Percentiles rank a stretch among this genome's conserved stretches.
phyloP scores from a whole-genome alignment of 2,888 invertebrate genomes.

The Drosophila robusta region DNA sequence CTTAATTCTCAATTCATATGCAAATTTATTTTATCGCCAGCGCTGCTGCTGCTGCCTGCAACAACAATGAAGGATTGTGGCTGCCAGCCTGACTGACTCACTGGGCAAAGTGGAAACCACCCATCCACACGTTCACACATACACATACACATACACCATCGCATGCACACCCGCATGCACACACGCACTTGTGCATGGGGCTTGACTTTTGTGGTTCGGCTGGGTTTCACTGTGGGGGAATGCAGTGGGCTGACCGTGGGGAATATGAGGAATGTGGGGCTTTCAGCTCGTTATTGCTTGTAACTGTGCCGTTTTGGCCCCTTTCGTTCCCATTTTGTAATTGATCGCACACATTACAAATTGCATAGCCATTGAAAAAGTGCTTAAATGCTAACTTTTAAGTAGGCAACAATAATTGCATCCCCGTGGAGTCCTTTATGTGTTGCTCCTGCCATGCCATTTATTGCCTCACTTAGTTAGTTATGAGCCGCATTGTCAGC shows the following conservation, averaged over 20 bases:
- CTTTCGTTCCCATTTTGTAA: constrained; percentile 50
- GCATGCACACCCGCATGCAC: constrained; percentile 15
- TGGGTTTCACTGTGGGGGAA: constrained; percentile 43
- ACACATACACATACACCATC: neutral
- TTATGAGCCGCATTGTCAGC: constrained; percentile 35
- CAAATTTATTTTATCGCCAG: constrained; percentile 85
- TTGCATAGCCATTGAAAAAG: constrained; percentile 50
- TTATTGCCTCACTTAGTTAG: constrained; percentile 49
- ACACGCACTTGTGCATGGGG: constrained; percentile 36
- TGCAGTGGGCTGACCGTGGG: constrained; percentile 16
- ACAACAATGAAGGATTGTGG: constrained; percentile 72
- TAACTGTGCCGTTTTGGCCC: constrained; percentile 71
- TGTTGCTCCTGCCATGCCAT: constrained; percentile 5
- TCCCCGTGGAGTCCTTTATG: neutral
- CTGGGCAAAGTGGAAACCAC: constrained; percentile 42
- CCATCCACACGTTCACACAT: constrained; percentile 29
- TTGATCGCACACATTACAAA: constrained; percentile 73
- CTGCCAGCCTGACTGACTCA: constrained; percentile 61
- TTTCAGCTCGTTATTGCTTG: constrained; percentile 71
- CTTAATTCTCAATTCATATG: constrained; percentile 85
- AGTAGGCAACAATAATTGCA: constrained; percentile 58
- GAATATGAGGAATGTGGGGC: constrained; percentile 4
- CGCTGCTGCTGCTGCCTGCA: constrained; percentile 57
- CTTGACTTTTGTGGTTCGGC: constrained; percentile 63
- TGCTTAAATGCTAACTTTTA: constrained; percentile 56